Base-by-base conservation (phyloP, 30 jellyfish, hydroid and myxozoan genomes). In the Cassiopea xamachana region DNA sequence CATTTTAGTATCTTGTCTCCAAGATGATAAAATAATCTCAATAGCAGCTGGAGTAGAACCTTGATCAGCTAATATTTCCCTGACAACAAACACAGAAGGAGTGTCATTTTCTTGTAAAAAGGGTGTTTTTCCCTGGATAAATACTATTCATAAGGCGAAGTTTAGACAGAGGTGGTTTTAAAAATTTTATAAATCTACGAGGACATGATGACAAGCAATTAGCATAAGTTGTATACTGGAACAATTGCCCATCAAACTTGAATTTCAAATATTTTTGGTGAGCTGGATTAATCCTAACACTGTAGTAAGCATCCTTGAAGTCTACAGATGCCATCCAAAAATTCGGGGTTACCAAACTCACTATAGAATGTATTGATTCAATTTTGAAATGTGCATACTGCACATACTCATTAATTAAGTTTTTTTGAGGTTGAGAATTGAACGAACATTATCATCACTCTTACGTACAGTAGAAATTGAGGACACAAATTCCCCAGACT, bases 151-250 rank as follows among this genome's bases (percentile, higher is more conserved):
- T 44, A 45, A 55, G 82, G 16, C 7, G 89, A 13, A 87, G 82
- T 39, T 87, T 48, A 17, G 94, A 55, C 17, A 87, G 78, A 12
- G 69, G 61, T 17, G 94, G 94, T 62, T 87, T 87, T 1, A 87
- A 46, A 0, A 87, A 10, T 50, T 87, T 74, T 19, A 83, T 87
- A 50, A 87, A 87, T 59, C 75, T 74, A 45, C 83, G 77, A n/a
- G 93, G 93, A 58, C 93, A 71, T 12, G 75, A 18, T 1, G 82
- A 75, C 17, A 73, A 67, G 39, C 94, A 91, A 87, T 48, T 60
- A 1, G 94, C 86, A 73, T 73, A 73, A 73, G 48, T 47, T 7
- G 87, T 17, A 77, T 77, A 77, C 47, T 77, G 15, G 19, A 10
- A 59, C 77, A 77, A 46, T 48, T 47, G 19, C 15, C 72, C 87